A percentile compares a stretch with the other conserved stretches of the same genome.
Conservation (phyloP, 2,113 vertebrate genomes). For the Tiliqua scincoides region DNA sequence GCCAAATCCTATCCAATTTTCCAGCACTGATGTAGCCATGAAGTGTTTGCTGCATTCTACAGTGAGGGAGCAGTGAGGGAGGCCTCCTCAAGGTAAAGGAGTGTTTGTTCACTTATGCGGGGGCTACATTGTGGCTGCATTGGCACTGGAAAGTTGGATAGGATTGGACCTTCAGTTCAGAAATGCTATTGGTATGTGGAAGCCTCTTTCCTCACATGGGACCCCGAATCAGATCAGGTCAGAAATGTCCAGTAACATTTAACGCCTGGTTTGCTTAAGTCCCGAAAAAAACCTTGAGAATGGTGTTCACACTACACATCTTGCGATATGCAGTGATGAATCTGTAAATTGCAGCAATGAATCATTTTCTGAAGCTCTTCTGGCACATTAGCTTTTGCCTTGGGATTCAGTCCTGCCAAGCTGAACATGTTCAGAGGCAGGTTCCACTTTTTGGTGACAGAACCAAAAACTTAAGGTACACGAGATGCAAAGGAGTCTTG, state of each 20-base stretch:
- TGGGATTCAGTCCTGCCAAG: slow-evolving; percentile 6
- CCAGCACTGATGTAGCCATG: no score
- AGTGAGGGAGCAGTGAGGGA: no score
- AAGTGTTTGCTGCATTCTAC: no score
- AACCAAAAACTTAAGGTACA: not conserved
- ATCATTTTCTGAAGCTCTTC: not conserved
- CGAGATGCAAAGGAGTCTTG: not conserved
- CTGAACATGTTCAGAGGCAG: not conserved
- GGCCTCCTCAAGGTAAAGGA: no score
- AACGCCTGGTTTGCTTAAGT: slow-evolving; percentile 3
- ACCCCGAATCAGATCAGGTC: not conserved
- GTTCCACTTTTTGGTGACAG: not conserved
- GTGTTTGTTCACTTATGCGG: no score
- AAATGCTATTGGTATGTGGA: not conserved
- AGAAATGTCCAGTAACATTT: not conserved
- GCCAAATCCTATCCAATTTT: no score
- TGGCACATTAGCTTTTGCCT: slow-evolving; percentile 35
- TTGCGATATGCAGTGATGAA: slow-evolving; percentile 17
- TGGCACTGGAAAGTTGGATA: no score
- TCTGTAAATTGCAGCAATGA: slow-evolving; percentile 1
- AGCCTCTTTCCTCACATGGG: not conserved
- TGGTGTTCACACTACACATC: not conserved
- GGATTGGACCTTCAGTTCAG: no score
- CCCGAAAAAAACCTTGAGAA: not conserved
- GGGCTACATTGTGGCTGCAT: no score